Percentiles rank a stretch among this genome's conserved stretches.
These are phyloP conservation scores for Microcebus griseorufus DNA, from an alignment of 2,113 vertebrate genomes.

Conservation along the genomic window DNA sequence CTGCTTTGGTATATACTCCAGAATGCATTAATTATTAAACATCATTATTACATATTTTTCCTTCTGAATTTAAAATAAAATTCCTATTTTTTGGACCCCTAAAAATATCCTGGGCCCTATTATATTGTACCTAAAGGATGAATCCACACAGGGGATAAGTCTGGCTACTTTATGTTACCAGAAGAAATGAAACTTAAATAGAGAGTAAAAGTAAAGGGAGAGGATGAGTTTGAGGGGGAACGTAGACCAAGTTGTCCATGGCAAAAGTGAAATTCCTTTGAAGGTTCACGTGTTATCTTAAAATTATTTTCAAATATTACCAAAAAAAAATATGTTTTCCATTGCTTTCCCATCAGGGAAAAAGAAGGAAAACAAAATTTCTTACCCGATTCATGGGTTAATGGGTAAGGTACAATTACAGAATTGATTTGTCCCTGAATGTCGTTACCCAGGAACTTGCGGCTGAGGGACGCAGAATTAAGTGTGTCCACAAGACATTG, in stretches of 20 bases:
- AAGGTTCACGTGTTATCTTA: not conserved
- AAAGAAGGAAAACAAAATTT: not conserved
- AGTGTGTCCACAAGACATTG: not conserved
- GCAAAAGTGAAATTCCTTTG: slow-evolving; percentile 1
- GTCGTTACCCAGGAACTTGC: not conserved
- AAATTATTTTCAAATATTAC: not conserved
- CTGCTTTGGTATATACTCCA: not conserved
- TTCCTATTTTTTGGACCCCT: not conserved
- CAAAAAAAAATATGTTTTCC: not conserved
- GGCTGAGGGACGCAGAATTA: not conserved
- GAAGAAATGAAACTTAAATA: not conserved
- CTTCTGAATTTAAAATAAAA: not conserved
- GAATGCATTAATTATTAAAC: not conserved
- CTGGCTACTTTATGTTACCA: not conserved
- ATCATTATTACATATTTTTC: not conserved
- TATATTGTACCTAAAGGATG: not conserved
- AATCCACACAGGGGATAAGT: not conserved
- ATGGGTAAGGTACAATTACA: not conserved
- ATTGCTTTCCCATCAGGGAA: not conserved
- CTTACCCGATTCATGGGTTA: not conserved
- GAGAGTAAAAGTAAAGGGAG: not conserved
- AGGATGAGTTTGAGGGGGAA: not conserved
- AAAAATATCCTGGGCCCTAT: not conserved
- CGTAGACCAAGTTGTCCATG: not conserved
- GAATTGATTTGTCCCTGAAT: not conserved